Conservation (phyloP, 1,140 invertebrate genomes). For the Cydia strobilella region DNA sequence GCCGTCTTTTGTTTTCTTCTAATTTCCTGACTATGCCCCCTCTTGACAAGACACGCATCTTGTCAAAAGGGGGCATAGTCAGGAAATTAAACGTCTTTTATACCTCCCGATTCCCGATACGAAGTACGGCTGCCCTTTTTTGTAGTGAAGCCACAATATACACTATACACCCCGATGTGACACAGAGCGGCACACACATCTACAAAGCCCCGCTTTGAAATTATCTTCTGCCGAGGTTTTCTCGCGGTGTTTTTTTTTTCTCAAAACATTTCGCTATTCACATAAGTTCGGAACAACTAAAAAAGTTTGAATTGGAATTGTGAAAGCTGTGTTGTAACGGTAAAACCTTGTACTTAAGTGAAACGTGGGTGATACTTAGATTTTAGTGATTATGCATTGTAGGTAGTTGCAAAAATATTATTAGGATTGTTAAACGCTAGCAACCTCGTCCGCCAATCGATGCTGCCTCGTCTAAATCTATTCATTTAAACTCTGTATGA, state of each 20-base stretch:
- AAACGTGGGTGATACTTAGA: no score
- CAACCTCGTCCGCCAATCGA: no score
- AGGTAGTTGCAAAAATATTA: no score
- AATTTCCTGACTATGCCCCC: slow-evolving; percentile 46
- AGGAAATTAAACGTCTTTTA: no score
- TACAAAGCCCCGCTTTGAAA: slow-evolving; percentile 2
- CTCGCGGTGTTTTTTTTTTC: slow-evolving; percentile 5
- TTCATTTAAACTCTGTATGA: no score
- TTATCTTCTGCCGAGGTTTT: slow-evolving; percentile 14
- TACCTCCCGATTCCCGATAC: not conserved
- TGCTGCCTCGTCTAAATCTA: no score
- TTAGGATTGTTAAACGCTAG: no score
- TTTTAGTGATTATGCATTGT: no score
- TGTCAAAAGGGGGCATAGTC: no score
- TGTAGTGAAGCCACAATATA: slow-evolving; percentile 16
- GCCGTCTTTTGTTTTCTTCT: slow-evolving; percentile 46
- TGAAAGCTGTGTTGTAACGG: not conserved
- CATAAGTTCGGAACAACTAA: slow-evolving; percentile 18
- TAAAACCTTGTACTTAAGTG: not conserved
- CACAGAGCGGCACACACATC: slow-evolving; percentile 2
- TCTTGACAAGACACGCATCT: slow-evolving; percentile 18
- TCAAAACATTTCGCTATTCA: slow-evolving; percentile 2
- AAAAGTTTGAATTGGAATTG: not conserved
- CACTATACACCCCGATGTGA: slow-evolving; percentile 1
- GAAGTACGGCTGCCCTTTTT: slow-evolving; percentile 13